phyloP scores from a whole-genome alignment of 2,113 vertebrate genomes.

The Pristiophorus japonicus region DNA sequence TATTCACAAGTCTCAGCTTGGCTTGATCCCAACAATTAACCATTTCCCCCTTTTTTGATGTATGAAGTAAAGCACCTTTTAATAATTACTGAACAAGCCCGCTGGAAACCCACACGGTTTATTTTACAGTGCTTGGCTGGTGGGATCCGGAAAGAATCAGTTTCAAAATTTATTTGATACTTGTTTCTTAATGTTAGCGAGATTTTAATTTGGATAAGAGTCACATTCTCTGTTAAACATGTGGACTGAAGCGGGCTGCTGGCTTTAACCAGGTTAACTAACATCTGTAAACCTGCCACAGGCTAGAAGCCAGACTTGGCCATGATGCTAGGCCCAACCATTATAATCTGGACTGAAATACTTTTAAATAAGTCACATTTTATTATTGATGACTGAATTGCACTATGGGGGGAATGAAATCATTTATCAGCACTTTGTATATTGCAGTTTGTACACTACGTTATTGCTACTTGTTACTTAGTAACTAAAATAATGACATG shows the following conservation, averaged over 20 bases:
- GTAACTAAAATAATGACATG: not conserved
- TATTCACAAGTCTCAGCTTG: not conserved
- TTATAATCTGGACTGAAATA: not conserved
- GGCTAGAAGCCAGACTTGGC: not conserved
- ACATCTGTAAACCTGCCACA: not conserved
- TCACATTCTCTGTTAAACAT: not conserved
- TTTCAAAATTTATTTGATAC: not conserved
- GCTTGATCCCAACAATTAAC: not conserved
- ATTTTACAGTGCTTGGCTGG: not conserved
- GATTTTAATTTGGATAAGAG: not conserved
- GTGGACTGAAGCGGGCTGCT: not conserved
- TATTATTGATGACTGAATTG: conserved; percentile 19
- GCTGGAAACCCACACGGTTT: no score
- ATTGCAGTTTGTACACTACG: not conserved
- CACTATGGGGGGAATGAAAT: not conserved
- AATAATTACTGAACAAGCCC: not conserved
- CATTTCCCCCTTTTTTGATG: not conserved
- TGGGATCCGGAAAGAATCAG: not conserved
- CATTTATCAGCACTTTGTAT: not conserved
- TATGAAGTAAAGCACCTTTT: not conserved
- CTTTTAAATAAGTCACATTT: not conserved
- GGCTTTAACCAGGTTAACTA: not conserved
- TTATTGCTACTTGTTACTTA: not conserved
- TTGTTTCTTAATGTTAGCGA: not conserved
- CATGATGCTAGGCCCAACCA: not conserved